Conservation (phyloP, 2,113 vertebrate species). For the Jacana jacana region DNA sequence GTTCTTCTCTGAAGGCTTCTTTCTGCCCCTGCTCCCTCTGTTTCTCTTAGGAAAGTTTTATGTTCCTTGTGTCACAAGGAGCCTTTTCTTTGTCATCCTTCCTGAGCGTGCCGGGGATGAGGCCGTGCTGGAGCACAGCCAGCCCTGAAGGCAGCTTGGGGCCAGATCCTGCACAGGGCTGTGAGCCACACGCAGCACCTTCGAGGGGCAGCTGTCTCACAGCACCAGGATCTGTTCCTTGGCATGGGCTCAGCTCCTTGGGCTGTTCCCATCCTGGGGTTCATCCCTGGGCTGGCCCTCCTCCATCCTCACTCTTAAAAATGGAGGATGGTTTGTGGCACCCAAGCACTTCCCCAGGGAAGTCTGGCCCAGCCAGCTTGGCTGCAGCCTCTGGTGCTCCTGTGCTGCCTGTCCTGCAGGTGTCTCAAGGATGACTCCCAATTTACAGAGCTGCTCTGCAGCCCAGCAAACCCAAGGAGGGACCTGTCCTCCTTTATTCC, state of each 20-base stretch:
- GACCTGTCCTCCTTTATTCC: background rate
- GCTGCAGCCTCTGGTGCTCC: background rate
- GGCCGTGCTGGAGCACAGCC: background rate
- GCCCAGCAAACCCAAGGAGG: background rate
- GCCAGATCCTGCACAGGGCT: background rate
- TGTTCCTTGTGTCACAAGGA: constrained; percentile 49
- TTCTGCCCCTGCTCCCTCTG: background rate
- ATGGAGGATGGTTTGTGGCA: background rate
- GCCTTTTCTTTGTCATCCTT: constrained; percentile 42
- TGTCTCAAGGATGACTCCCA: background rate
- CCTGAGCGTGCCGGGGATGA: background rate
- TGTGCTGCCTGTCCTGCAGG: fast-evolving
- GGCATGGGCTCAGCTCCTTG: background rate
- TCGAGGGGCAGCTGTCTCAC: background rate
- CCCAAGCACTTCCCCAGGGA: background rate
- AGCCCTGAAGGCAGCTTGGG: background rate
- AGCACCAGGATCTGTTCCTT: background rate
- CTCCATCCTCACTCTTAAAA: background rate
- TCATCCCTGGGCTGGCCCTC: background rate
- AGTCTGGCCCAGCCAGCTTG: fast-evolving
- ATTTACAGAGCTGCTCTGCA: background rate
- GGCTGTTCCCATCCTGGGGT: background rate
- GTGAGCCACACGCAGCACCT: background rate
- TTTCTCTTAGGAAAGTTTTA: constrained; percentile 61
- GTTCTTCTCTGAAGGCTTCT: constrained; percentile 38